Conservation (phyloP, 2,888 invertebrate species). For the Drosophila diplacantha region DNA sequence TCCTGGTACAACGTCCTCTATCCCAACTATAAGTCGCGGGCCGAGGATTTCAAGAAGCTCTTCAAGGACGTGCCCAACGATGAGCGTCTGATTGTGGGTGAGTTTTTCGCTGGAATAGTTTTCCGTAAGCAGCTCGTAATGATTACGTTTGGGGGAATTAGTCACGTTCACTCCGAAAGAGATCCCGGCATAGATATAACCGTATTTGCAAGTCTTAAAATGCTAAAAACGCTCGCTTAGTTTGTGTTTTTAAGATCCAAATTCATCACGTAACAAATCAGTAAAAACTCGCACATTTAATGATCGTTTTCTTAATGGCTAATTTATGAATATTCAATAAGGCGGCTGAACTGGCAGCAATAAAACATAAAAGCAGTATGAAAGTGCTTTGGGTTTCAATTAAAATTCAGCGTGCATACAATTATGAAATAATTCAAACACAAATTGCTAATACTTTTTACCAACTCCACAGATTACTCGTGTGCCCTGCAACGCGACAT, state of each 20-base stretch:
- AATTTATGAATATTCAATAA: constrained; percentile 5
- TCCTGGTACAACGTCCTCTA: constrained; percentile 92
- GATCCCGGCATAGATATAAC: background rate
- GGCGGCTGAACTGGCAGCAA: background rate
- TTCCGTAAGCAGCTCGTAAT: background rate
- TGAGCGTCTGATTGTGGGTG: constrained; percentile 95
- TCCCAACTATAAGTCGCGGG: constrained; percentile 95
- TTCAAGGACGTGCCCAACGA: constrained; percentile 95
- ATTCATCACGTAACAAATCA: background rate
- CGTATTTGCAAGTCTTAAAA: background rate
- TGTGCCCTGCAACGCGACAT: constrained; percentile 98
- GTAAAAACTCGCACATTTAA: background rate
- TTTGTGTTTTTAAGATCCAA: background rate
- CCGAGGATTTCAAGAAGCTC: constrained; percentile 93
- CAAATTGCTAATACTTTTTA: background rate
- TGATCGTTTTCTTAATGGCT: background rate
- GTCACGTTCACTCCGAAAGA: background rate
- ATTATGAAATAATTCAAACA: background rate
- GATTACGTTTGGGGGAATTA: background rate
- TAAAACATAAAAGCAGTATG: background rate
- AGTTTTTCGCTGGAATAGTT: constrained; percentile 68
- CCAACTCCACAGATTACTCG: constrained; percentile 87
- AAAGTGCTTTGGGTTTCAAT: background rate
- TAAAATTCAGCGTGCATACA: background rate
- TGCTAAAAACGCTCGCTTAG: background rate